Percentiles rank a stretch among this genome's conserved stretches.
These are phyloP conservation scores for Machaerirhynchus nigripectus DNA, from an alignment of 2,113 vertebrate genomes.

Conservation along the genomic window DNA sequence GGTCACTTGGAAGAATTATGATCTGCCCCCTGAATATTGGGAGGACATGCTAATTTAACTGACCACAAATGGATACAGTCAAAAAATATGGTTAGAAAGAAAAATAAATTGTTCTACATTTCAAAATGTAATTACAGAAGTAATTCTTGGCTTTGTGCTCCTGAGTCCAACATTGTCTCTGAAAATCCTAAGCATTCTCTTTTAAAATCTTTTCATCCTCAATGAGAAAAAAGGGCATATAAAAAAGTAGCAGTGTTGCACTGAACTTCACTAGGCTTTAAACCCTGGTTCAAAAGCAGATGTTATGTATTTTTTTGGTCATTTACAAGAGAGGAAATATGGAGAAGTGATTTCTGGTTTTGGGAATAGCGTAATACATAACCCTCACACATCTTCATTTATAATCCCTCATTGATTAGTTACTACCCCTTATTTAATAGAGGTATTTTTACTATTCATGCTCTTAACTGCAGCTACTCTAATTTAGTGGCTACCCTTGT, in stretches of 20 bases:
- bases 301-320: background rate
- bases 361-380: background rate
- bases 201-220: background rate
- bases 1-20: background rate
- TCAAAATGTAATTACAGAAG: background rate
- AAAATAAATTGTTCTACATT: background rate
- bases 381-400: background rate
- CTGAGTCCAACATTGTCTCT: background rate
- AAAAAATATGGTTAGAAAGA: background rate
- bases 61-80: background rate
- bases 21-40: background rate
- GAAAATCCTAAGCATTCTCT: background rate
- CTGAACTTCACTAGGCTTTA: background rate
- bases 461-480: background rate
- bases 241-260: background rate
- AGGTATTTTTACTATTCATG: background rate
- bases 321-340: background rate
- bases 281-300: background rate
- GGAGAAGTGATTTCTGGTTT: background rate
- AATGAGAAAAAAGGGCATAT: background rate
- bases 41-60: background rate
- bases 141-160: background rate
- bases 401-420: background rate
- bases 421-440: background rate
- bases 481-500: constrained; percentile 22